A percentile compares a stretch with the other conserved stretches of the same genome.
These are phyloP conservation scores for Platysteira castanea DNA, from an alignment of 2,113 vertebrate genomes.

Conservation along the genomic window DNA sequence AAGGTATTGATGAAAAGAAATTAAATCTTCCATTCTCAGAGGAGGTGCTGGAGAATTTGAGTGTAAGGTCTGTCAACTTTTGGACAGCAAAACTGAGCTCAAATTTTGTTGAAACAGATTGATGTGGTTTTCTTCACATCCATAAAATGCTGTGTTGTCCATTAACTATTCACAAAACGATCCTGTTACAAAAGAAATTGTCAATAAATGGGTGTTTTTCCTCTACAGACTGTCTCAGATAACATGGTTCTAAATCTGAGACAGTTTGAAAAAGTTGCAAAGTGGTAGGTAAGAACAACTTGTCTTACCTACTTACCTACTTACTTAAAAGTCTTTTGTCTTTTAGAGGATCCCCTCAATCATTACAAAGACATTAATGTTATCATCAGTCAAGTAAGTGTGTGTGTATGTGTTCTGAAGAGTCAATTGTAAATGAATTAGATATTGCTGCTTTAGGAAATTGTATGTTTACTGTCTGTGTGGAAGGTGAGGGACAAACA, in stretches of 20 bases:
- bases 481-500: not conserved
- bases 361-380: not conserved
- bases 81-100: not conserved
- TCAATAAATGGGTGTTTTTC: not conserved
- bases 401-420: not conserved
- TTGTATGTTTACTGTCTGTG: not conserved
- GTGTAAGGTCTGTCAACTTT: not conserved
- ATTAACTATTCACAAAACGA: not conserved
- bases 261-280: not conserved
- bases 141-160: not conserved
- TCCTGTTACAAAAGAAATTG: not conserved
- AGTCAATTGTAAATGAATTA: not conserved
- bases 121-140: not conserved
- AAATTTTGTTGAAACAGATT: not conserved
- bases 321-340: not conserved
- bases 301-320: too few relatives aligned
- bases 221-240: not conserved
- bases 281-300: not conserved
- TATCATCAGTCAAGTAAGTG: not conserved
- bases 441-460: not conserved
- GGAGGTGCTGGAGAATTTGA: not conserved
- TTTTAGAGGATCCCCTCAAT: not conserved
- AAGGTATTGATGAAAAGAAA: not conserved
- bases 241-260: not conserved
- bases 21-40: not conserved